These are phyloP conservation scores for Aporophyla nigra DNA, from an alignment of 2,888 invertebrate species.

Conservation along the genomic window DNA sequence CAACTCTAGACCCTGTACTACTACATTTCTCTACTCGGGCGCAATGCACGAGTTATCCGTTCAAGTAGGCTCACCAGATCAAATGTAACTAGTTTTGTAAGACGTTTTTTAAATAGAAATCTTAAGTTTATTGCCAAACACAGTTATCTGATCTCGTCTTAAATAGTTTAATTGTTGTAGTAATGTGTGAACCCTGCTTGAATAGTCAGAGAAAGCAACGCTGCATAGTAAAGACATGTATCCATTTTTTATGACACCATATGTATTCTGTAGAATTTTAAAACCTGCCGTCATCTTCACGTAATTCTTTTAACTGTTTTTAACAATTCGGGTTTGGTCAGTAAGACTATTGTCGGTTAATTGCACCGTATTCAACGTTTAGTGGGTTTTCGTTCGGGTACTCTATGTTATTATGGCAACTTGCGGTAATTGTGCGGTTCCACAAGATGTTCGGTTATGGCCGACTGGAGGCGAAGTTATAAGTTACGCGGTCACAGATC, in stretches of 20 bases:
- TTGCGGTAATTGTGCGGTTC: constrained; percentile 40
- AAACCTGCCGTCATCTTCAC: constrained; percentile 42
- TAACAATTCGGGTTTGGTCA: constrained; percentile 27
- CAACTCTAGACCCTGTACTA: constrained; percentile 80
- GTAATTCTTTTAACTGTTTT: constrained; percentile 31
- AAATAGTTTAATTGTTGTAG: constrained; percentile 72
- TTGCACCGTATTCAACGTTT: constrained; percentile 26
- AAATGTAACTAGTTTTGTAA: constrained; percentile 72
- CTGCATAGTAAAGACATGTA: constrained; percentile 63
- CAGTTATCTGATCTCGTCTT: constrained; percentile 59
- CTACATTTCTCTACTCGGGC: constrained; percentile 84
- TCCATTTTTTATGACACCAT: constrained; percentile 57
- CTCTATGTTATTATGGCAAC: constrained; percentile 29
- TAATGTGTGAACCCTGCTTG: constrained; percentile 74
- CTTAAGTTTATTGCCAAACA: constrained; percentile 58
- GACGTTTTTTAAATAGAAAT: constrained; percentile 72
- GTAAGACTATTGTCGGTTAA: constrained; percentile 48
- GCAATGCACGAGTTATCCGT: constrained; percentile 77
- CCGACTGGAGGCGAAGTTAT: constrained; percentile 44
- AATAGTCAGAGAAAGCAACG: constrained; percentile 76
- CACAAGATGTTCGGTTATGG: constrained; percentile 41
- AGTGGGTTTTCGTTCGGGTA: constrained; percentile 30
- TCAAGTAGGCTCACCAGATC: constrained; percentile 72
- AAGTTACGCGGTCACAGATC: constrained; percentile 67
- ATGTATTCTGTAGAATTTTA: constrained; percentile 39